These are phyloP conservation scores for Achlya flavicornis DNA, from an alignment of 2,888 invertebrate species.

Conservation along the genomic window DNA sequence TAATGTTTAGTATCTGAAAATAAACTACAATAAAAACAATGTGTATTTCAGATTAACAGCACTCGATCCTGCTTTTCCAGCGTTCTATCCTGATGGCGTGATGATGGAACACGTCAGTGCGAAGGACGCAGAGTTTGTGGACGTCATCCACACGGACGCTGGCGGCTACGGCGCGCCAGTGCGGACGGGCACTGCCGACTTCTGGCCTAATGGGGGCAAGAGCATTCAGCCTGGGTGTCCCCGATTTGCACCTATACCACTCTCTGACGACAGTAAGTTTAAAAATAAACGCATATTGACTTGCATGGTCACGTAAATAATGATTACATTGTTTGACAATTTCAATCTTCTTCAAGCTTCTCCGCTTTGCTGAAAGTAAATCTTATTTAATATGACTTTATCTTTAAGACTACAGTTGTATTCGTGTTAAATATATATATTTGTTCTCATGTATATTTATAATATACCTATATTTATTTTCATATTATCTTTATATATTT, in stretches of 20 bases:
- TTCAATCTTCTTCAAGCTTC: too few species aligned
- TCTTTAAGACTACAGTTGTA: too few species aligned
- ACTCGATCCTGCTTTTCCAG: conserved; percentile 85
- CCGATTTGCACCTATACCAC: conserved; percentile 73
- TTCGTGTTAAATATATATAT: too few species aligned
- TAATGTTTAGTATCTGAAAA: neutral
- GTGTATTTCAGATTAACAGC: conserved; percentile 78
- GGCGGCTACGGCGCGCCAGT: conserved; percentile 85
- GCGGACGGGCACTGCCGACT: conserved; percentile 83
- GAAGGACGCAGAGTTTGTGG: conserved; percentile 84
- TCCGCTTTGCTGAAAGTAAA: too few species aligned
- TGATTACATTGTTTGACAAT: too few species aligned
- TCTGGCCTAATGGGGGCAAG: conserved; percentile 86
- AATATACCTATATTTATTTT: too few species aligned
- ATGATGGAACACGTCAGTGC: conserved; percentile 78
- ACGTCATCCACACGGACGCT: conserved; percentile 88
- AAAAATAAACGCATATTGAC: too few species aligned
- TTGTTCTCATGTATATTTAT: too few species aligned
- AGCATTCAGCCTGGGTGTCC: conserved; percentile 85
- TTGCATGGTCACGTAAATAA: neutral
- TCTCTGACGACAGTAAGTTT: conserved; percentile 77
- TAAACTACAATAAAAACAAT: conserved; percentile 1
- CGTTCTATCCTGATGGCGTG: conserved; percentile 81
- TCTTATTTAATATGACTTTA: too few species aligned
- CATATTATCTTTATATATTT: too few species aligned